These are phyloP conservation scores for Brachyptera risi DNA, from an alignment of 2,888 invertebrate species.

Conservation along the genomic window DNA sequence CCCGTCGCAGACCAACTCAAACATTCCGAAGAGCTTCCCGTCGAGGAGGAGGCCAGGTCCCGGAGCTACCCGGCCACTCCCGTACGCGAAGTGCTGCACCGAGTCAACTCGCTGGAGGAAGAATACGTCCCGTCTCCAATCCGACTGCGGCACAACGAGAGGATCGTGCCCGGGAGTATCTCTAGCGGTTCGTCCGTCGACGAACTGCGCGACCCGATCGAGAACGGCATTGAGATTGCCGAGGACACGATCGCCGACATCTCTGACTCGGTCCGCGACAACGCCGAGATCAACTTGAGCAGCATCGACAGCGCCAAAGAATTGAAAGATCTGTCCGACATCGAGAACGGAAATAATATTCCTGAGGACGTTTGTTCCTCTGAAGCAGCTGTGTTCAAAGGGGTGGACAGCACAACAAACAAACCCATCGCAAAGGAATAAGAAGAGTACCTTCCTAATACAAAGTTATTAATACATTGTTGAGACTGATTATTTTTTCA, in stretches of 20 bases:
- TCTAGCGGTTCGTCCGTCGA: neutral
- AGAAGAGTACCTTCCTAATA: too few species aligned
- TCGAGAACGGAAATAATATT: too few species aligned
- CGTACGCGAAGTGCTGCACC: neutral
- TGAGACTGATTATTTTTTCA: too few species aligned
- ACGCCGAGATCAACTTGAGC: too few species aligned
- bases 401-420: too few species aligned
- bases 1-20: neutral
- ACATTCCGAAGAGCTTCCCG: neutral
- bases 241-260: neutral
- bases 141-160: conserved; percentile 6
- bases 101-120: neutral
- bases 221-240: neutral
- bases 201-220: neutral
- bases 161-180: conserved; percentile 23
- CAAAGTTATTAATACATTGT: too few species aligned
- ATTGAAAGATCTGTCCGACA: too few species aligned
- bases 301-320: too few species aligned
- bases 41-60: neutral
- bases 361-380: too few species aligned
- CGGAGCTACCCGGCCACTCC: conserved; percentile 1
- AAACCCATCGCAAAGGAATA: too few species aligned
- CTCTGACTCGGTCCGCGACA: neutral
- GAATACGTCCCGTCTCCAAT: neutral
- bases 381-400: too few species aligned